These are phyloP conservation scores for Burhinus oedicnemus DNA, from an alignment of 2,113 vertebrate species.

Conservation along the genomic window DNA sequence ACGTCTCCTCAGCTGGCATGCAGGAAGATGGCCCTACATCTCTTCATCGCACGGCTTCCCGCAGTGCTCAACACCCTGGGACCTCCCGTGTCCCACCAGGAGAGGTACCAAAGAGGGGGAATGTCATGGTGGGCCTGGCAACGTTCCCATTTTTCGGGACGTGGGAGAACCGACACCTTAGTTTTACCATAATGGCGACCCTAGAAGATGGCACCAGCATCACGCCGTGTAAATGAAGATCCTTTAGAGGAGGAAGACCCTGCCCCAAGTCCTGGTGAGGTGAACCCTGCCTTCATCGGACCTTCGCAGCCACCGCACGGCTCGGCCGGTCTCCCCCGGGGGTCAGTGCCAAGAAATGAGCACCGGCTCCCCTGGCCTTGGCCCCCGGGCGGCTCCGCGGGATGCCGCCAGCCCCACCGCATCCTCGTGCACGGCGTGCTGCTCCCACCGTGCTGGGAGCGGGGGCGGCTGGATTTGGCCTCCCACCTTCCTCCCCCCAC, in stretches of 20 bases:
- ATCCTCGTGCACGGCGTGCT: too few relatives aligned
- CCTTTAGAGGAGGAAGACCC: not conserved
- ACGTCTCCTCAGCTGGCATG: rapidly evolving
- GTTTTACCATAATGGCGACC: too few relatives aligned
- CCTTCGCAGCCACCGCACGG: not conserved
- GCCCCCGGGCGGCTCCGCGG: not conserved
- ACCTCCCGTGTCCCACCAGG: not conserved
- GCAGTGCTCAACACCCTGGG: rapidly evolving
- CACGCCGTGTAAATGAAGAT: not conserved
- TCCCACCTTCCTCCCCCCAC: not conserved
- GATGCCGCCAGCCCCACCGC: not conserved
- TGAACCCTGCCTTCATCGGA: not conserved
- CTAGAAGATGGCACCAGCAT: not conserved
- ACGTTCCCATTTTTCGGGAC: rapidly evolving
- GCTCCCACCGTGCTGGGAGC: too few relatives aligned
- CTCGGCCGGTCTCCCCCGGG: not conserved
- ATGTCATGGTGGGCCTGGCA: not conserved
- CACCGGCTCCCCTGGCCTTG: not conserved
- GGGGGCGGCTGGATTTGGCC: not conserved
- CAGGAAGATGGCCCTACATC: not conserved
- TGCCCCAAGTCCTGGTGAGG: too few relatives aligned
- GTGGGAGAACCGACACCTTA: not conserved
- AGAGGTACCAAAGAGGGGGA: not conserved
- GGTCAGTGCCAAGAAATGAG: not conserved
- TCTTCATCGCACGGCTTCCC: not conserved